Evolutionary conservation across 2,888 invertebrate genomes (phyloP).

Genomic region (Yponomeuta evonymella): DNA sequence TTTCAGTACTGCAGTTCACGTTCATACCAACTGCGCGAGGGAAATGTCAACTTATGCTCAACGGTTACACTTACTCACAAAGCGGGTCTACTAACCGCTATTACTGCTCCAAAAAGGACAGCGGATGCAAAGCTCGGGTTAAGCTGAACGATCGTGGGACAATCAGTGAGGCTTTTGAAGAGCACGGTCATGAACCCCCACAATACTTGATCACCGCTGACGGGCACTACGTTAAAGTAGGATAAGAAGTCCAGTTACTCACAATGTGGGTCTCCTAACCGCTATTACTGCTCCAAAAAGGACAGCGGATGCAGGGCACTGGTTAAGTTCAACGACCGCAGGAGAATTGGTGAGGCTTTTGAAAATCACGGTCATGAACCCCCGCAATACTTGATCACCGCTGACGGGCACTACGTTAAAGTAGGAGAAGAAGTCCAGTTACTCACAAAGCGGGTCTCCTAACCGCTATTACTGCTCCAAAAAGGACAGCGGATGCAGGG

Average conservation of each 20-base stretch:
- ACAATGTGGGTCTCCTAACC: constrained; percentile 26
- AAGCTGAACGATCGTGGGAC: neutral
- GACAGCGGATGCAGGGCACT: constrained; percentile 22
- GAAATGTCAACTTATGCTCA: constrained; percentile 21
- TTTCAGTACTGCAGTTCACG: neutral
- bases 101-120: constrained; percentile 6
- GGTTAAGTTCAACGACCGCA: neutral
- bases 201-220: neutral
- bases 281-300: constrained; percentile 45
- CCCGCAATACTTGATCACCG: constrained; percentile 13
- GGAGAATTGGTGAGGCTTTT: neutral
- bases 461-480: constrained; percentile 43
- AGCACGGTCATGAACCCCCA: neutral
- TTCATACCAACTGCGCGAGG: constrained; percentile 10
- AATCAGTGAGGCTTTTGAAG: neutral
- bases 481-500: constrained; percentile 27
- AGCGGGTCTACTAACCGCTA: too few relatives aligned
- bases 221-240: neutral
- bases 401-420: neutral
- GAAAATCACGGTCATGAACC: constrained; percentile 15
- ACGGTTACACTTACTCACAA: constrained; percentile 34
- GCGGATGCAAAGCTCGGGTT: neutral
- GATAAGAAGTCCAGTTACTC: constrained; percentile 15
- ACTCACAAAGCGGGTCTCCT: constrained; percentile 25
- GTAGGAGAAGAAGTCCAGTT: constrained; percentile 3